Base-by-base conservation (phyloP, 2,797 vertebrate species). In the Phoeniculus purpureus region DNA sequence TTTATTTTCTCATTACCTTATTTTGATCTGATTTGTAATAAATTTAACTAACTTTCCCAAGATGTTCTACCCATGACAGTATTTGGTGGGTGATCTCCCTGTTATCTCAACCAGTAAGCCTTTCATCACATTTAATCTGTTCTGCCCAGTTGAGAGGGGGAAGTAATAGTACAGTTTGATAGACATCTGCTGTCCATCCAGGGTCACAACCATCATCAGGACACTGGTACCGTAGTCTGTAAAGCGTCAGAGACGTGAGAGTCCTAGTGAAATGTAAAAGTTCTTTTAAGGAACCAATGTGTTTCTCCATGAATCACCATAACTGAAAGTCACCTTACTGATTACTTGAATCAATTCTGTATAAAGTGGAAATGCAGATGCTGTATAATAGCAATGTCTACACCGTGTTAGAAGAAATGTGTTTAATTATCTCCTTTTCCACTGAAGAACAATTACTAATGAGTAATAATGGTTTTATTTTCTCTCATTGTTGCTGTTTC, bases 151-250 rank as follows among this genome's bases (percentile, higher is more conserved):
- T 22, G 20, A 48, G 20, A 18, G 19, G 20, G 48, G 43, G 8
- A 5, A 80, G 19, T 26, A 23, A 34, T 0, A 47, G 8, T 19
- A 3, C 0, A 1, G 6, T 13, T 32, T 54, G 23, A 20, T 37
- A 21, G 19, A 10, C 37, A 54, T 5, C 3, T 43, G 9, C 12
- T 1, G 2, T 48, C 16, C 19, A 61, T 8, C 4, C 15, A 20
- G 12, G 2, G 31, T 62, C 37, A 75, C 43, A 43, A 43, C 16
- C 43, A 43, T 13, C 26, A 5, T 7, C 25, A 51, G 15, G 10
- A 21, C 6, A 14, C 7, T 58, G 20, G 29, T 50, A n/a, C 5
- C 29, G 12, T 12, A 27, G 29, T 13, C 9, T 37, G 22, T 1
- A 58, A 37, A 61, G 5, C 2, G 23, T 72, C 23, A 37, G 60